phyloP scores from a whole-genome alignment of 2,113 vertebrate genomes.

The Falco punctatus region DNA sequence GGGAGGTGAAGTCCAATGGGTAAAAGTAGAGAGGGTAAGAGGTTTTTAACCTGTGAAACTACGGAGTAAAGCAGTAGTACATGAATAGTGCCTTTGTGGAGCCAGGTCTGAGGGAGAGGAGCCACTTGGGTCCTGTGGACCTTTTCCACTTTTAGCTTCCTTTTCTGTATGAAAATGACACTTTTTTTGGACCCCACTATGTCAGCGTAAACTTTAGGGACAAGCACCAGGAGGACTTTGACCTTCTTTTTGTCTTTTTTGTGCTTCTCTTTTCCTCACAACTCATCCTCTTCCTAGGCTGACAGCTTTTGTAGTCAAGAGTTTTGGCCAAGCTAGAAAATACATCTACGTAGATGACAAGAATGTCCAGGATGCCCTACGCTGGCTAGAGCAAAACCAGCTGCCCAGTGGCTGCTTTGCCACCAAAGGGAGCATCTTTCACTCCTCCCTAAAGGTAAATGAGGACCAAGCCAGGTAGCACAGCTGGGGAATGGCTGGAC shows the following conservation, averaged over 20 bases:
- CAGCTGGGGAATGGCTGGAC: background rate
- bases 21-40: background rate
- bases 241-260: background rate
- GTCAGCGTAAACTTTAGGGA: background rate
- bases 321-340: conserved; percentile 75
- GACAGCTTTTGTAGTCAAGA: conserved; percentile 88
- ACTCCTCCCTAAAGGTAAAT: conserved; percentile 83
- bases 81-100: background rate
- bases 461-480: background rate
- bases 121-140: background rate
- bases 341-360: conserved; percentile 78
- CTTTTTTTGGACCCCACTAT: background rate
- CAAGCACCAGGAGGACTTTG: background rate
- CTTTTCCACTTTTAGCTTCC: background rate
- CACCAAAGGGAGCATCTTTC: conserved; percentile 78
- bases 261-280: background rate
- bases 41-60: background rate
- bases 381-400: conserved; percentile 79
- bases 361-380: conserved; percentile 71
- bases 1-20: background rate
- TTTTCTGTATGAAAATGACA: background rate
- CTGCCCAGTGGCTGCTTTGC: conserved; percentile 76
- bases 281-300: conserved; percentile 72
- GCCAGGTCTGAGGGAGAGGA: background rate
- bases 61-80: background rate